Evolutionary conservation across 2,797 vertebrate species (phyloP), one percentile per base, ranked within the genome.

Genomic region (Cephalopachus bancanus): DNA sequence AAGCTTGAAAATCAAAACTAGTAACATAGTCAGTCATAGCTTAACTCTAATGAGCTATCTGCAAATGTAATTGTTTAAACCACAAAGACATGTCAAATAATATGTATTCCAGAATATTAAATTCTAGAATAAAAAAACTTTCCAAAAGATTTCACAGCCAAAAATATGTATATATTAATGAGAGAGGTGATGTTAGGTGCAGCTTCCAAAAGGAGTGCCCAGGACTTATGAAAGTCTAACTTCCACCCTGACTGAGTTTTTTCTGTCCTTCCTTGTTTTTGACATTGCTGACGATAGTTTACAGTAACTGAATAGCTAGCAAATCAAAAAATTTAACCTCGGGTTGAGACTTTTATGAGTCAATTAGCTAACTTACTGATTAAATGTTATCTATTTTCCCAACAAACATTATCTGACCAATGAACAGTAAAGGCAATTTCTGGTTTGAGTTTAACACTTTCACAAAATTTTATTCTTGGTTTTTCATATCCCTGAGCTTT

Each of bases 321-420:
- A 49, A 95, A 85, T 91, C 10, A 74, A 86, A 57, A 92, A 80
- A 95, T 62, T 53, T 72, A 92, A 95, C 92, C 74, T 89, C 86
- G 53, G 74, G 76, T 76, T 64, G 79, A 83, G n/a, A 81, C 49
- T 79, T 88, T 37, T 83, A 16, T 89, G 90, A 95, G 33, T 88
- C 74, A 93, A 16, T 78, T 92, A 89, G 64, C 33, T 95, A 88
- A 83, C 37, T 80, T 89, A 84, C 83, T 79, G 30, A 96, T 80
- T 75, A 89, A 92, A 93, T 55, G 49, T 89, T 84, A 83, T 55
- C 67, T 60, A 62, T 81, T 92, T 96, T 78, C 28, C 74, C 85
- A 81, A 59, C n/a, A 89, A 93, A 92, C 8, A 86, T 78, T 78
- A 53, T 62, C 53, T 90, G 24, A 49, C 51, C 88, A 71, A 57